Base-by-base conservation (phyloP, 30 jellyfish, hydroid and myxozoan genomes). In the Turritopsis rubra region DNA sequence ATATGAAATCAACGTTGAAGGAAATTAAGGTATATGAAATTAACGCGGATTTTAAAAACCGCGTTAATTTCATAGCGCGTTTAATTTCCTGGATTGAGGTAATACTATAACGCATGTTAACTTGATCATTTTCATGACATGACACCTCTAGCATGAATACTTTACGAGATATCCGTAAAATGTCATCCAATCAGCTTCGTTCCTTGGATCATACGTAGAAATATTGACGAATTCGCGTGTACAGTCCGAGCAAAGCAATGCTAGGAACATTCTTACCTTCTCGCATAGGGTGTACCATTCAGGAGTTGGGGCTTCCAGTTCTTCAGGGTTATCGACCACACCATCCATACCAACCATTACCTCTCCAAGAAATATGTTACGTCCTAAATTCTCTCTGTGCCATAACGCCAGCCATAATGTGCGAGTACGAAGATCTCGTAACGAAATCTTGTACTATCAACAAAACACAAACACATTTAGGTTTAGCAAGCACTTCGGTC, bases 311-410 rank as follows among this genome's bases (percentile, higher is more conserved):
- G 83, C 65, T 25, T 29, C 71, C 52, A 88, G 89, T 41, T 52
- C 53, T 8, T 27, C 73, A 1, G 84, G 81, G 16, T 75, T 73
- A 52, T 85, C 96, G 9, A 89, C 80, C 24, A 81, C 31, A 16
- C 41, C 85, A 53, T 66, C 91, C 96, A 93, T 76, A 28, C 73
- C 83, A 27, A 78, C 8, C 80, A 75, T 74, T 21, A 88, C 96
- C 83, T 93, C 99, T 17, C 99, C 99, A 29, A 93, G 86, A 83
- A 93, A 93, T 5, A 70, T 76, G 29, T 93, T 93, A 54, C 97
- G 85, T 25, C 96, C 93, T n/a, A 93, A 85, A 17, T 96, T 96
- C 79, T 93, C 99, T 20, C 29, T 54, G 80, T 93, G 94, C 99
- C 99, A 93, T 20, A 93, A 26, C 16, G 96, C 75, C 28, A 88